Evolutionary conservation across 2,888 invertebrate genomes (phyloP).

Genomic region (Conistra vaccinii): DNA sequence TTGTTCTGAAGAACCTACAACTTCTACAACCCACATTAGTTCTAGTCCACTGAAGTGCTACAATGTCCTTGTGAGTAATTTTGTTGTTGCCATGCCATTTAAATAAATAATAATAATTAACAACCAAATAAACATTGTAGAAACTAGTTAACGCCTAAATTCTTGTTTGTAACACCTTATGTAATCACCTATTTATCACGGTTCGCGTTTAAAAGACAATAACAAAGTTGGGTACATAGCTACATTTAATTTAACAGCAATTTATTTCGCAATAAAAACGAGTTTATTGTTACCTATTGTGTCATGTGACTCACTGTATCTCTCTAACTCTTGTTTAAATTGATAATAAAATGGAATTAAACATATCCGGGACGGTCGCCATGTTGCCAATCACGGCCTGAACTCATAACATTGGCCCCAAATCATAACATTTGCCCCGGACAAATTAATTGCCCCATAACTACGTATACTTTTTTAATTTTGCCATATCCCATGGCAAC

Average conservation of each 20-base stretch:
- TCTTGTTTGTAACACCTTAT: slow-evolving; percentile 6
- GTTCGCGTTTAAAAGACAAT: slow-evolving; percentile 41
- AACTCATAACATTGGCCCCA: slow-evolving; percentile 49
- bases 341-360: slow-evolving; percentile 59
- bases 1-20: background rate
- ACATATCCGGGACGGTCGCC: slow-evolving; percentile 20
- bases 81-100: background rate
- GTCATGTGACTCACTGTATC: slow-evolving; percentile 39
- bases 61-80: background rate
- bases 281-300: slow-evolving; percentile 41
- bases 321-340: slow-evolving; percentile 37
- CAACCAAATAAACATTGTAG: background rate
- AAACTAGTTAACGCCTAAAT: slow-evolving; percentile 11
- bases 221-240: background rate
- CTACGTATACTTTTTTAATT: slow-evolving; percentile 61
- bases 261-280: slow-evolving; percentile 49
- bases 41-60: background rate
- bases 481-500: slow-evolving; percentile 60
- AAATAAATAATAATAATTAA: slow-evolving; percentile 7
- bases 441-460: slow-evolving; percentile 63
- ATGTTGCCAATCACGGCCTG: slow-evolving; percentile 60
- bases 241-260: slow-evolving; percentile 42
- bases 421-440: slow-evolving; percentile 55
- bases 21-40: background rate
- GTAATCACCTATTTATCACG: slow-evolving; percentile 34